Conservation (phyloP, 2,797 vertebrate species). For the Sebastes taczanowskii region DNA sequence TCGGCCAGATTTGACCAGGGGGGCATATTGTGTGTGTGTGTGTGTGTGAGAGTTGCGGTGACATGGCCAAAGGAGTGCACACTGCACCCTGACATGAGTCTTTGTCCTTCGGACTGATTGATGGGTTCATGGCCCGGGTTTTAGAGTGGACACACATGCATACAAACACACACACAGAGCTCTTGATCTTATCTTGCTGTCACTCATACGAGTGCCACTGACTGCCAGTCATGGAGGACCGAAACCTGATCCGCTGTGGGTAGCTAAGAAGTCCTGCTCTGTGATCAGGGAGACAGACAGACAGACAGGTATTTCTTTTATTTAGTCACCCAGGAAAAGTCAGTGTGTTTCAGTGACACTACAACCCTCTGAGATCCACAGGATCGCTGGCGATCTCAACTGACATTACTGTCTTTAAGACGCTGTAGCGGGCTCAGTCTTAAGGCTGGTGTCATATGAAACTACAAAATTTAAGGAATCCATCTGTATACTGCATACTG, state of each 20-base stretch:
- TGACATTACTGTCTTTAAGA: too few relatives aligned
- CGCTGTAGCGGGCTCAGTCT: too few relatives aligned
- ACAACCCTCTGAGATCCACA: too few relatives aligned
- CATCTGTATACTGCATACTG: too few relatives aligned
- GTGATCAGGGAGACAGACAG: slow-evolving; percentile 38
- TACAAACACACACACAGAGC: slow-evolving; percentile 47
- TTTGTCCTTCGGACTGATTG: slow-evolving; percentile 89
- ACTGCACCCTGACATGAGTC: slow-evolving; percentile 83
- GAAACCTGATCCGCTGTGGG: slow-evolving; percentile 66
- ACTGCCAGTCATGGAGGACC: slow-evolving; percentile 61
- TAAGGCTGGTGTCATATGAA: too few relatives aligned
- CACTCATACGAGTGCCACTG: slow-evolving; percentile 77
- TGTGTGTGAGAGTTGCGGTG: slow-evolving; percentile 43
- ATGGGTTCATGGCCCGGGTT: slow-evolving; percentile 82
- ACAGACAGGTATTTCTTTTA: slow-evolving; percentile 39
- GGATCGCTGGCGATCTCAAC: too few relatives aligned
- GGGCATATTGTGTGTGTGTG: neutral
- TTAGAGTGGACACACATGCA: slow-evolving; percentile 74
- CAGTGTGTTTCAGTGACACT: neutral
- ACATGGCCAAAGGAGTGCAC: slow-evolving; percentile 81
- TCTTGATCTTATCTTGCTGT: slow-evolving; percentile 86
- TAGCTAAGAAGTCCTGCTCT: slow-evolving; percentile 37
- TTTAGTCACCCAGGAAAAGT: slow-evolving; percentile 4
- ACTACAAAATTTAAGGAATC: too few relatives aligned
- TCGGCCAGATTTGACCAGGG: slow-evolving; percentile 52